phyloP scores from a whole-genome alignment of 2,797 vertebrate genomes.

The Nyctibius grandis region DNA sequence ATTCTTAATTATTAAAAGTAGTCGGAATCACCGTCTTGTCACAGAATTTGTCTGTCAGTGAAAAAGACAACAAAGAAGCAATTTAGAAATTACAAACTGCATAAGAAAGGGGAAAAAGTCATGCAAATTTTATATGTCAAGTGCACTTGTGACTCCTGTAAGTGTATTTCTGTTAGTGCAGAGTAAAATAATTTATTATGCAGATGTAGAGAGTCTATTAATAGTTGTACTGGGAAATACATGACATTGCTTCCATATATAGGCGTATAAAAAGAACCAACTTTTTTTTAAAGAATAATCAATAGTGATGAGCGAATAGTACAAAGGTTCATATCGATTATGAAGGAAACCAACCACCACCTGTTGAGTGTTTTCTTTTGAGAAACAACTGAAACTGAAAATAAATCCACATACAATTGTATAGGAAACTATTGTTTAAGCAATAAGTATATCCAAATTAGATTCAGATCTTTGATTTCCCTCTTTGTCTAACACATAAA shows the following conservation, averaged over 20 bases:
- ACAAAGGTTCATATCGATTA: not conserved
- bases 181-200: slow-evolving; percentile 13
- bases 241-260: not conserved
- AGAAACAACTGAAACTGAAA: not conserved
- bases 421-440: not conserved
- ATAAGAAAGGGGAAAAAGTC: not conserved
- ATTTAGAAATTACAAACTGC: not conserved
- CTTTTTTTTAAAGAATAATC: not conserved
- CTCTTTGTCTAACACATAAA: not conserved
- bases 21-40: not conserved
- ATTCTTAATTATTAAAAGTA: not conserved
- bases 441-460: not conserved
- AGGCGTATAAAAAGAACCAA: not conserved
- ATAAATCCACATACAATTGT: not conserved
- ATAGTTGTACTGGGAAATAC: slow-evolving; percentile 25
- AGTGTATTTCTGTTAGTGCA: not conserved
- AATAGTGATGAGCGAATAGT: not conserved
- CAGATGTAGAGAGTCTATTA: not conserved
- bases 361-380: not conserved
- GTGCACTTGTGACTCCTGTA: not conserved
- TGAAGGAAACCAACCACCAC: not conserved
- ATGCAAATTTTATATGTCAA: not conserved
- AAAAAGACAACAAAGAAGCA: not conserved
- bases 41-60: not conserved
- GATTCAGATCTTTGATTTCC: not conserved